Base-by-base conservation (phyloP, 2,888 invertebrate species). In the Acrocyrtus sp. region DNA sequence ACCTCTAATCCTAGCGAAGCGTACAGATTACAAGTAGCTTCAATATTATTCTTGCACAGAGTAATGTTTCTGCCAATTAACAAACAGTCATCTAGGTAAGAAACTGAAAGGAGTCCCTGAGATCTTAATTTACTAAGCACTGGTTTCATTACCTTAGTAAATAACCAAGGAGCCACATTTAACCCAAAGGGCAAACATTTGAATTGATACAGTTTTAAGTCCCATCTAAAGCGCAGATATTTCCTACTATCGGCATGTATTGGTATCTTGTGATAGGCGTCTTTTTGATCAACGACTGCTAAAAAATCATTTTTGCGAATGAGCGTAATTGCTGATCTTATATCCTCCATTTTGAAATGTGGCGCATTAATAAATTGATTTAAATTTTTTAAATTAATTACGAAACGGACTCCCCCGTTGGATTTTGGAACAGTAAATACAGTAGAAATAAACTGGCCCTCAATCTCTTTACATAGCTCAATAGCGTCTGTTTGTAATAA, bases 341-440 rank as follows among this genome's bases (percentile, higher is more conserved):
- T 5, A 17, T 58, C 47, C 29, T 60, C 60, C 54, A 69, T 39
- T 45, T 58, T 61, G 54, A 61, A 61, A 48, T 61, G 61, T 2
- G 47, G 51, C 6, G 34, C 1, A 2, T 21, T 4, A 17, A 63
- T 43, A 22, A 56, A 47, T 22, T 45, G 17, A 27, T 66, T 57
- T 21, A 66, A 22, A 1, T 15, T 3, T 43, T 66, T 66, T n/a
- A 66, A 48, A 47, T 66, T 66, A 29, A 66, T 29, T 0, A 66
- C 27, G 27, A 48, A 19, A 12, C 66, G 26, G 19, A 1, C 8
- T 8, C 8, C 17, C 6, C 66, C 57, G 26, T 66, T 43, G n/a
- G 27, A 2, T 48, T 66, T 66, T 2, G 66, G 66, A 2, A 66
- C 66, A 2, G 29, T 10, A 47, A 66, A 66, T 17, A 66, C 27